Evolutionary conservation across 2,113 vertebrate genomes (phyloP).

Genomic region (Zapus hudsonius): DNA sequence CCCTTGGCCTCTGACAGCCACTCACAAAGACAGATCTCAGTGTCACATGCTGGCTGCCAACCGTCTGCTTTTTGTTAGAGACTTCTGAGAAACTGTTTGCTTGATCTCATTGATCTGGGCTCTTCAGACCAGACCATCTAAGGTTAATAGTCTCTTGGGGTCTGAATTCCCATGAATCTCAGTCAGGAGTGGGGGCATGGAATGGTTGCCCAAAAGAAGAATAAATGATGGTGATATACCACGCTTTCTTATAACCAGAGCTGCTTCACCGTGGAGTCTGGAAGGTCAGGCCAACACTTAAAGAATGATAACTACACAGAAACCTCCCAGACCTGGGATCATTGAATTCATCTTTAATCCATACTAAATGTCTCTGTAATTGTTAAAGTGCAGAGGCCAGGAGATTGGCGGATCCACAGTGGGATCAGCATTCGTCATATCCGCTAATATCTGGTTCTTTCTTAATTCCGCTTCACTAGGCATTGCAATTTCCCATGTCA

Average conservation of each 20-base stretch:
- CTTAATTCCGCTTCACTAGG: not conserved
- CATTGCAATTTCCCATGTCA: not conserved
- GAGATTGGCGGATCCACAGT: not conserved
- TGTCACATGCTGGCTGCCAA: not conserved
- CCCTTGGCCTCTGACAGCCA: not conserved
- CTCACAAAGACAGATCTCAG: not conserved
- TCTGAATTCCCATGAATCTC: not conserved
- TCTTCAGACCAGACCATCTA: not conserved
- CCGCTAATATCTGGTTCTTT: not conserved
- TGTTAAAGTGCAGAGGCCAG: not conserved
- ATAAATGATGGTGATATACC: fast-evolving
- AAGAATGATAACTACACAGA: not conserved
- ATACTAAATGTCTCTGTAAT: not conserved
- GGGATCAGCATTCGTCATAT: not conserved
- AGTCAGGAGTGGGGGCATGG: not conserved
- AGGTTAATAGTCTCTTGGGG: conserved; percentile 53
- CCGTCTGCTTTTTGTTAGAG: not conserved
- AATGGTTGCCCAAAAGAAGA: not conserved
- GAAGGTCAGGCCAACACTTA: not conserved
- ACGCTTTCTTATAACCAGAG: not conserved
- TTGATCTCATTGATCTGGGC: conserved; percentile 50
- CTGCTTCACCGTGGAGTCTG: fast-evolving
- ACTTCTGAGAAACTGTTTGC: conserved; percentile 36
- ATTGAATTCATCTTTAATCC: not conserved
- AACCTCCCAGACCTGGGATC: not conserved